phyloP scores from a whole-genome alignment of 2,113 vertebrate species.

The Lanius ludovicianus region DNA sequence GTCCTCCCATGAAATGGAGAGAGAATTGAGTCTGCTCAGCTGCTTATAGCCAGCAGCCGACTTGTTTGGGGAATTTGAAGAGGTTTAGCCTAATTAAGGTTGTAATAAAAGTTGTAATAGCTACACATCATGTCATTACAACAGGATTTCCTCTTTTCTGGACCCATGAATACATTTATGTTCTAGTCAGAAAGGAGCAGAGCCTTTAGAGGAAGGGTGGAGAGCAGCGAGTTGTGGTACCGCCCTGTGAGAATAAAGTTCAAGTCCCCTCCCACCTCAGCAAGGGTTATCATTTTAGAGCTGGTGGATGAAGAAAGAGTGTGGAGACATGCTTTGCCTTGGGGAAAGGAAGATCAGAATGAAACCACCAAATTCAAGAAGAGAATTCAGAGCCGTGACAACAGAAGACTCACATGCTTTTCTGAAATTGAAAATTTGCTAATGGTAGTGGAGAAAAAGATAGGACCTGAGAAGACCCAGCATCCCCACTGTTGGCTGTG shows the following conservation, averaged over 20 bases:
- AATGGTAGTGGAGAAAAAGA: not conserved
- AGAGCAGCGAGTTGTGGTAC: not conserved
- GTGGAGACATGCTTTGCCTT: not conserved
- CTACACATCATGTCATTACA: not conserved
- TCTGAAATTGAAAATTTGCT: not conserved
- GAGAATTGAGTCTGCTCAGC: not conserved
- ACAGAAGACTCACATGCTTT: not conserved
- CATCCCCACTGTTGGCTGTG: not conserved
- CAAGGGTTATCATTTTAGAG: not conserved
- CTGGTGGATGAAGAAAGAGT: not conserved
- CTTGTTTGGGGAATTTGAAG: not conserved
- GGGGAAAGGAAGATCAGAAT: not conserved
- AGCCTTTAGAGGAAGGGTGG: not conserved
- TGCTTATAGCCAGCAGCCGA: not conserved
- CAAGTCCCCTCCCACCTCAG: not conserved
- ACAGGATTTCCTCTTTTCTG: not conserved
- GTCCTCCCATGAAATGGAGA: not conserved
- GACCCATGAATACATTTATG: not conserved
- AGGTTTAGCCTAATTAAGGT: not conserved
- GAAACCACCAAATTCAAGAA: not conserved
- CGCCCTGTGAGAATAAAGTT: not conserved
- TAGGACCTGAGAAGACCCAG: not conserved
- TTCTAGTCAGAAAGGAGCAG: not conserved
- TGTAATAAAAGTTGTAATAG: not conserved
- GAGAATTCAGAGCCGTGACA: not conserved